These are phyloP conservation scores for Agrotis clavis DNA, from an alignment of 2,888 invertebrate genomes.

Conservation along the genomic window DNA sequence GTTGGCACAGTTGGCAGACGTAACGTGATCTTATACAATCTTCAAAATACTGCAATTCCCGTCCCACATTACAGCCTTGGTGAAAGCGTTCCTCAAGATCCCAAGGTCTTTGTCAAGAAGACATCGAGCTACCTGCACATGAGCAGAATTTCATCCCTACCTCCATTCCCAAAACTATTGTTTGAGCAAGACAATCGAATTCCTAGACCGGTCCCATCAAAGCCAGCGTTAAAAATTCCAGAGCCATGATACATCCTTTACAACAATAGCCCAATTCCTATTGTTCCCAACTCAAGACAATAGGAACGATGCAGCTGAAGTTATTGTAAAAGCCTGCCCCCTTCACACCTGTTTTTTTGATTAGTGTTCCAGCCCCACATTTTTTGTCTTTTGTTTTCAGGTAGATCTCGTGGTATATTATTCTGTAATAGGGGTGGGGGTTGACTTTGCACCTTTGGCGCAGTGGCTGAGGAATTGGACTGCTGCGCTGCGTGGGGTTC, in stretches of 20 bases:
- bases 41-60: neutral
- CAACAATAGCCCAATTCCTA: neutral
- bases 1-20: too few relatives aligned
- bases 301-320: neutral
- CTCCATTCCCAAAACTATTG: neutral
- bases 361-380: too few relatives aligned
- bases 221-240: neutral
- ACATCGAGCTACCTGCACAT: constrained; percentile 4
- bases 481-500: too few relatives aligned
- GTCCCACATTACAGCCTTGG: neutral
- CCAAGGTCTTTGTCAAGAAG: neutral
- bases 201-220: constrained; percentile 7
- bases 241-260: neutral
- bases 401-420: neutral
- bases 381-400: neutral
- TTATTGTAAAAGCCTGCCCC: neutral
- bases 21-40: too few relatives aligned
- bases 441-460: too few relatives aligned
- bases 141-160: neutral
- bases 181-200: neutral
- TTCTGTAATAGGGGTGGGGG: too few relatives aligned
- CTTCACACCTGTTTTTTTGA: neutral
- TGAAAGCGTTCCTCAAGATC: neutral
- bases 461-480: too few relatives aligned
- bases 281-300: constrained; percentile 8